These are phyloP conservation scores for Ochotona curzoniae DNA, from an alignment of 2,113 vertebrate genomes.

Conservation along the genomic window DNA sequence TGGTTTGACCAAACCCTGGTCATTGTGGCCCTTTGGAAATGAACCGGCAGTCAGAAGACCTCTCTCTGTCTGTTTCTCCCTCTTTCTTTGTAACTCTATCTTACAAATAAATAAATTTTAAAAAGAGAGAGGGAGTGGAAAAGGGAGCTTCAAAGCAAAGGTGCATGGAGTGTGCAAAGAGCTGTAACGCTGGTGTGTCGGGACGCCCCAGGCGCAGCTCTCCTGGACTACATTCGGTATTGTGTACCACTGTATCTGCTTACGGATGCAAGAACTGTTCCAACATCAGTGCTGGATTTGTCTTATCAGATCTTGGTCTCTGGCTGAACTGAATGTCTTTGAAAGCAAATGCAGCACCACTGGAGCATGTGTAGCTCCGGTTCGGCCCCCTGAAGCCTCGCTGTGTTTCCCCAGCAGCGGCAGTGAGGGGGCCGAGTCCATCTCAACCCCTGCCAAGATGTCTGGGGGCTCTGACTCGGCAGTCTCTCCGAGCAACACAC, in stretches of 20 bases:
- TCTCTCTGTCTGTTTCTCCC: no score
- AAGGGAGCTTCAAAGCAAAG: background rate
- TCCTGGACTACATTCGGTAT: background rate
- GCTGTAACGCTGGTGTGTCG: background rate
- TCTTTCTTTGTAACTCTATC: no score
- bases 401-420: background rate
- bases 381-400: background rate
- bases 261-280: background rate
- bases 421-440: background rate
- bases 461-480: background rate
- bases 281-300: background rate
- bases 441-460: fast-evolving
- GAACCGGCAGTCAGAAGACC: no score
- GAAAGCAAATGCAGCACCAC: background rate
- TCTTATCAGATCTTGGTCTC: background rate
- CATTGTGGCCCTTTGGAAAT: no score
- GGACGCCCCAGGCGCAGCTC: background rate
- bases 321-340: background rate
- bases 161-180: background rate
- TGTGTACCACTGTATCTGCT: background rate
- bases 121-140: no score
- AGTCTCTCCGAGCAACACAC: background rate
- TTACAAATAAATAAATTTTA: no score
- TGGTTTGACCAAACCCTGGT: no score
- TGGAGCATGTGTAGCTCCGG: no score